Percentiles rank a stretch among this genome's conserved stretches.
phyloP scores from a whole-genome alignment of 1,140 invertebrate genomes.

The Agrilus planipennis region DNA sequence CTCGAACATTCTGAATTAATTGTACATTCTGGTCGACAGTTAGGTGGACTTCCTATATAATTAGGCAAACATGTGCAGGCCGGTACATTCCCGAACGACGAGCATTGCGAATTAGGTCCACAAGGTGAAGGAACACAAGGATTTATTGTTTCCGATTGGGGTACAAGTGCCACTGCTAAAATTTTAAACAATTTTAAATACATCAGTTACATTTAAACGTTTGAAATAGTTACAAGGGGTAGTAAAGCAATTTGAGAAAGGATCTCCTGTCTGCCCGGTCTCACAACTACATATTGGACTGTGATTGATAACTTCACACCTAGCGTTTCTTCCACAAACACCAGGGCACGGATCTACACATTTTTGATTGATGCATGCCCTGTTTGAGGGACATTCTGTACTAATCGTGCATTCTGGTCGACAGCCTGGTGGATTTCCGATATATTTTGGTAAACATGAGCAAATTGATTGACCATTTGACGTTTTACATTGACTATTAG shows the following conservation, averaged over 20 bases:
- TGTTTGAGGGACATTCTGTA: slow-evolving; percentile 47
- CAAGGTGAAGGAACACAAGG: slow-evolving; percentile 65
- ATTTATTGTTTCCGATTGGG: slow-evolving; percentile 37
- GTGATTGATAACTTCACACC: slow-evolving; percentile 49
- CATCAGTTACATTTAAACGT: slow-evolving; percentile 5
- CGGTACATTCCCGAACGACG: slow-evolving; percentile 44
- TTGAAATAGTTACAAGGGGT: slow-evolving; percentile 22
- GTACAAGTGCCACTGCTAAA: slow-evolving; percentile 19
- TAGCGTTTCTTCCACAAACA: slow-evolving; percentile 41
- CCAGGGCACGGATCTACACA: slow-evolving; percentile 51
- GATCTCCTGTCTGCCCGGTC: slow-evolving; percentile 44
- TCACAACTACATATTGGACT: slow-evolving; percentile 52
- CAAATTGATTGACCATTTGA: slow-evolving; percentile 42
- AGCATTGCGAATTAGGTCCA: slow-evolving; percentile 56
- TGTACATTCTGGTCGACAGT: slow-evolving; percentile 58
- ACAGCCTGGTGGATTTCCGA: slow-evolving; percentile 46
- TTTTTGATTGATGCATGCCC: slow-evolving; percentile 50
- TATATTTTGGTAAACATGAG: slow-evolving; percentile 44
- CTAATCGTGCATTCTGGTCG: slow-evolving; percentile 48
- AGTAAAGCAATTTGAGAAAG: slow-evolving; percentile 35
- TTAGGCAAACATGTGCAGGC: slow-evolving; percentile 54
- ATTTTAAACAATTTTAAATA: slow-evolving; percentile 10
- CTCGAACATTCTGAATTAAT: slow-evolving; percentile 56
- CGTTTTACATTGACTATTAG: slow-evolving; percentile 39
- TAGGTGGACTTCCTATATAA: slow-evolving; percentile 56